Base-by-base conservation (phyloP, 1,140 invertebrate species). In the Drosophila miranda region DNA sequence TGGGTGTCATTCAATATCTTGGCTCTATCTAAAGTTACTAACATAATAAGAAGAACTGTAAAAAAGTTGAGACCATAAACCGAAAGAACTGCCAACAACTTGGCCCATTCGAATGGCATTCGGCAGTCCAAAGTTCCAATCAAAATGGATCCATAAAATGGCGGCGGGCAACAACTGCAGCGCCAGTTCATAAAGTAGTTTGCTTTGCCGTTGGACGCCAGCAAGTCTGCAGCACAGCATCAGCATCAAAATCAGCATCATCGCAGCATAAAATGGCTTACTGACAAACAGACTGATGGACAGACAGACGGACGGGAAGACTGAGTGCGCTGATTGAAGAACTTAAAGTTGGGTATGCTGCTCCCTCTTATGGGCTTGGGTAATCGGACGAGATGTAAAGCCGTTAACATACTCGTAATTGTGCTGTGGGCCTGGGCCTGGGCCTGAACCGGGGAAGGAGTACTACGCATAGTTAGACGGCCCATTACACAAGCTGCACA, bases 401-500 rank as follows among this genome's bases (percentile, higher is more conserved):
- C 45, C 45, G 23, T 64, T 64, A 34, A 19, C 43, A 26, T 46
- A 68, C 45, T 19, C 44, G 28, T 55, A 67, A 52, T 55, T 46
- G 43, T 34, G 7, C 11, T 13, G 2, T 6, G 3, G 6, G 28
- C 6, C 6, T 1, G 9, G 28, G 7, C 7, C 2, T 30, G 30
- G 30, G 30, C 30, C 11, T 1, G 34, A 13, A 5, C 34, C 11
- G 34, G 11, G 48, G 11, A 6, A 28, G 48, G 34, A 53, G 19
- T 51, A 9, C 23, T 28, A 45, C 52, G 54, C 53, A 58, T 81
- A 69, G 68, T 81, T 84, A 79, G 77, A 38, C 75, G 81, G 55
- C 38, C 81, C 80, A 83, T 83, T 83, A 84, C 67, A 76, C 58
- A 83, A 53, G 63, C 71, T 83, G 80, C 71, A 72, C 75, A 84